phyloP scores from a whole-genome alignment of 53 echinoderm and acorn worm genomes.

The Henricia sp. region DNA sequence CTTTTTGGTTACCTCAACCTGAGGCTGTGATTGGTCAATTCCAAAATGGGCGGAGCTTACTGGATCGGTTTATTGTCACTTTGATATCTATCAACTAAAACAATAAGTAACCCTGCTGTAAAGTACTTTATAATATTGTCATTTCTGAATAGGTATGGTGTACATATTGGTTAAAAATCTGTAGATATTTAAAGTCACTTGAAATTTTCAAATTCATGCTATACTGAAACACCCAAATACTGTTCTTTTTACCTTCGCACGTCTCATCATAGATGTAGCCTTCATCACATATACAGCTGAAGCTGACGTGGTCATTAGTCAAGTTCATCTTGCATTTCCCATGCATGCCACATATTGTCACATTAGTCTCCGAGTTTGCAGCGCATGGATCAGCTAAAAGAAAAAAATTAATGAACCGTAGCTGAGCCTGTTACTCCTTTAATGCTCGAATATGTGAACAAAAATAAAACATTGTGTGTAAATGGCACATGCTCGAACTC shows the following conservation, averaged over 20 bases:
- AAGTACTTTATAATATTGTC: not conserved
- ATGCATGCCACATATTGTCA: slow-evolving; percentile 6
- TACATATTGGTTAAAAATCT: not conserved
- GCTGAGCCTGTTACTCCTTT: not conserved
- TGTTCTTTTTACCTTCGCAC: not conserved
- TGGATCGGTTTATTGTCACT: too few species aligned
- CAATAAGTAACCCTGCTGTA: too few species aligned
- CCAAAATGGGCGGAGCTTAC: too few species aligned
- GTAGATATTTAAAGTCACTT: too few species aligned
- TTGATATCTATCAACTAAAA: too few species aligned
- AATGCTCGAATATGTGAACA: not conserved
- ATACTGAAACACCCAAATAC: not conserved
- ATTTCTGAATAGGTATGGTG: not conserved
- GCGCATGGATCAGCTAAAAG: slow-evolving; percentile 9
- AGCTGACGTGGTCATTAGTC: not conserved
- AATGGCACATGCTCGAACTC: not conserved
- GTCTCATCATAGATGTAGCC: not conserved
- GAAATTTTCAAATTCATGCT: not conserved
- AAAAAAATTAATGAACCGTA: not conserved
- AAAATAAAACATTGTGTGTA: not conserved
- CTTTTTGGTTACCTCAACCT: too few species aligned
- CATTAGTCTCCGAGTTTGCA: not conserved
- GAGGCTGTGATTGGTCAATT: too few species aligned
- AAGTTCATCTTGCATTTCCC: not conserved
- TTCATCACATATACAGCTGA: slow-evolving; percentile 18